Evolutionary conservation across 2,113 vertebrate species (phyloP).

Genomic region (Dicentrarchus labrax): DNA sequence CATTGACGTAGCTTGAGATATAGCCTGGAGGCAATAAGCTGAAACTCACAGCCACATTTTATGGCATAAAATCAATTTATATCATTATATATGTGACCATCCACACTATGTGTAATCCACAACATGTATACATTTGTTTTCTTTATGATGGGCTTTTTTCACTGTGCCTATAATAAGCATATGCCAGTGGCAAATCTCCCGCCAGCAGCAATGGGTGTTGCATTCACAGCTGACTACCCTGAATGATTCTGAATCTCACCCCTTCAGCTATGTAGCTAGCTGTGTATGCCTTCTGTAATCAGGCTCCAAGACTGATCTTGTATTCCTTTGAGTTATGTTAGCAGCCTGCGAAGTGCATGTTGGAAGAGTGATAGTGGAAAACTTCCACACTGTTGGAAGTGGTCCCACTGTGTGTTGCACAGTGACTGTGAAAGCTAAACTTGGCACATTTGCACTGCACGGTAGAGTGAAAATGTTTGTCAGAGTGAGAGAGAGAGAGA

Average conservation of each 20-base stretch:
- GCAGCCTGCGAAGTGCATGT: constrained; percentile 36
- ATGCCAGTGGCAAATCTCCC: constrained; percentile 1
- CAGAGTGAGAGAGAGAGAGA: neutral
- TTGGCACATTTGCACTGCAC: constrained; percentile 46
- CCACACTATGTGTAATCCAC: neutral
- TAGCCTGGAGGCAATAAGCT: constrained; percentile 1
- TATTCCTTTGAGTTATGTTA: constrained; percentile 57
- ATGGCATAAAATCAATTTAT: constrained; percentile 1
- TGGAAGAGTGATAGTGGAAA: constrained; percentile 46
- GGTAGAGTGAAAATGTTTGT: constrained; percentile 11
- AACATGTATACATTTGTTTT: constrained; percentile 5
- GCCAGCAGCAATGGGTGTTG: constrained; percentile 18
- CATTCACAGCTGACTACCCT: constrained; percentile 51
- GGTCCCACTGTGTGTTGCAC: constrained; percentile 45
- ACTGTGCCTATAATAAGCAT: constrained; percentile 17
- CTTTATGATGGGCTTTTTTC: neutral
- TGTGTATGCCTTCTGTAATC: constrained; percentile 37
- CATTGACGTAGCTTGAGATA: neutral
- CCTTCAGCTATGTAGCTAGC: constrained; percentile 27
- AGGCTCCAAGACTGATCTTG: constrained; percentile 21
- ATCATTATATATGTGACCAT: neutral
- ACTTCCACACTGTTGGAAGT: constrained; percentile 46
- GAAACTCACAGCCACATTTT: neutral
- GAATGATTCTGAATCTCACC: constrained; percentile 43
- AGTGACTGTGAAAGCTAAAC: constrained; percentile 58